Evolutionary conservation across 2,888 invertebrate species (phyloP).

Genomic region (Amphipyra tragopoginis): DNA sequence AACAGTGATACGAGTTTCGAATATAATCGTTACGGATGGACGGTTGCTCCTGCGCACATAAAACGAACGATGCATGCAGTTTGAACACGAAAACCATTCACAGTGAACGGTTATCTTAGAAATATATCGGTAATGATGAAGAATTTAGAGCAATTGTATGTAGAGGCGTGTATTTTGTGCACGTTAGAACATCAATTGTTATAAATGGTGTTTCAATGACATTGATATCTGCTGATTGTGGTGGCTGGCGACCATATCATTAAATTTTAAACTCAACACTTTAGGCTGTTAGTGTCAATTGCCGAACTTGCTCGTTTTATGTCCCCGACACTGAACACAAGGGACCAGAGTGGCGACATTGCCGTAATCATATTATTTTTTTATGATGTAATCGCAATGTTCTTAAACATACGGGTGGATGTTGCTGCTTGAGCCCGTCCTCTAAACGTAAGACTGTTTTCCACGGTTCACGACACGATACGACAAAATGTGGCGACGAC

Average conservation of each 20-base stretch:
- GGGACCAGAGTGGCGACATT: background rate
- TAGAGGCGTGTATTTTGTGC: slow-evolving; percentile 18
- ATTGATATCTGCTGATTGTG: slow-evolving; percentile 30
- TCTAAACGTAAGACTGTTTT: slow-evolving; percentile 15
- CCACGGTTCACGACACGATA: no score
- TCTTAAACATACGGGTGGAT: slow-evolving; percentile 1
- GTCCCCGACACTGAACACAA: background rate
- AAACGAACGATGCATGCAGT: slow-evolving; percentile 70
- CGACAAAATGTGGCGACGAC: no score
- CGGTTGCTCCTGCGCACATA: slow-evolving; percentile 65
- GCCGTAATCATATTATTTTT: background rate
- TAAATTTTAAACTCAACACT: background rate
- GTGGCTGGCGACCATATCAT: slow-evolving; percentile 3
- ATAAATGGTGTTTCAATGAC: slow-evolving; percentile 37
- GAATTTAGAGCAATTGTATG: slow-evolving; percentile 52
- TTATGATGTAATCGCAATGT: no score
- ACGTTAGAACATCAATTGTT: slow-evolving; percentile 37
- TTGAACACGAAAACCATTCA: slow-evolving; percentile 55
- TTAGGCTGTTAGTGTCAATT: background rate
- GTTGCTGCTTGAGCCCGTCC: slow-evolving; percentile 1
- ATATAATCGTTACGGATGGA: slow-evolving; percentile 63
- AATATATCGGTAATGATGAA: slow-evolving; percentile 54
- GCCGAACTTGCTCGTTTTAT: background rate
- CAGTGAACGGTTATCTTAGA: slow-evolving; percentile 51
- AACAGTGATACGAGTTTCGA: slow-evolving; percentile 62